Conservation (phyloP, 2,113 vertebrate genomes). For the Halichoeres trimaculatus region DNA sequence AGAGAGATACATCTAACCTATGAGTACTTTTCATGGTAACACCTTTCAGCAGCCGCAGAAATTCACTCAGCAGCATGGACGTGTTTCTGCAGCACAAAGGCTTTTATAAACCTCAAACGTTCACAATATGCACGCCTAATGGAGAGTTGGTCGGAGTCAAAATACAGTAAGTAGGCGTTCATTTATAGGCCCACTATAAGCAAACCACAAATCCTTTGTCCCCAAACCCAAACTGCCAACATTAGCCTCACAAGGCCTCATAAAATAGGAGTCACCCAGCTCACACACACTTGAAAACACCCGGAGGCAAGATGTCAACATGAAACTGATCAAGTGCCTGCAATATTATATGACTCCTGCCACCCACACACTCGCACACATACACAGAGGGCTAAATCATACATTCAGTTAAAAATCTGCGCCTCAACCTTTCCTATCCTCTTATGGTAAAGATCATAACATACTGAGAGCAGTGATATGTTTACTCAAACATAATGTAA, state of each 20-base stretch:
- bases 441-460: conserved; percentile 21
- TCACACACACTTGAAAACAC: neutral
- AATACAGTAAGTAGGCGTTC: neutral
- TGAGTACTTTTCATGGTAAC: neutral
- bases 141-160: neutral
- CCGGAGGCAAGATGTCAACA: conserved; percentile 25
- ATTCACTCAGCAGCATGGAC: neutral
- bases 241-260: neutral
- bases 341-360: conserved; percentile 21
- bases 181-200: neutral
- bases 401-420: neutral
- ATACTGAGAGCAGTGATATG: neutral
- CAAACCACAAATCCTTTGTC: no score
- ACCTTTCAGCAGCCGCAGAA: neutral
- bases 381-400: neutral
- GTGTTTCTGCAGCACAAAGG: neutral
- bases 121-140: neutral
- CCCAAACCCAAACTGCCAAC: neutral
- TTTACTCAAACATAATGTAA: conserved; percentile 1
- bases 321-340: conserved; percentile 32
- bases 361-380: conserved; percentile 4
- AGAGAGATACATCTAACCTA: neutral
- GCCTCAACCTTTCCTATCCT: conserved; percentile 20
- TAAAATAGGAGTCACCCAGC: neutral
- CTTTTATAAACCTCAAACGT: neutral